phyloP scores from a whole-genome alignment of 2,888 invertebrate genomes.

The Arctia plantaginis region DNA sequence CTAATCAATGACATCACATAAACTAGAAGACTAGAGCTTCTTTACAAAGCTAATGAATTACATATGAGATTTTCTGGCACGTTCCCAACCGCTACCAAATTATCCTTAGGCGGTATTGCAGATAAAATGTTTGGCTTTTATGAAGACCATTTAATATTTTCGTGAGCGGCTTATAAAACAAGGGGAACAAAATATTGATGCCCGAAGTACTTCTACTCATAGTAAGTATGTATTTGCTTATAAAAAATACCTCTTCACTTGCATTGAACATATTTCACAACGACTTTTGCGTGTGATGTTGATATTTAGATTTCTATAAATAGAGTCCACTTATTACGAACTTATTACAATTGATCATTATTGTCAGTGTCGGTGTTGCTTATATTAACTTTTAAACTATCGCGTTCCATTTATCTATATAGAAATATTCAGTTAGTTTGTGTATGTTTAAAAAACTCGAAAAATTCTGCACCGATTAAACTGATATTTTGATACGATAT shows the following conservation, averaged over 20 bases:
- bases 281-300: not conserved
- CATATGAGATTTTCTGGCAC: slow-evolving; percentile 4
- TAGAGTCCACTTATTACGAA: no score
- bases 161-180: not conserved
- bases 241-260: not conserved
- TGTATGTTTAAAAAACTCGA: no score
- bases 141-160: not conserved
- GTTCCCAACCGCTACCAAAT: not conserved
- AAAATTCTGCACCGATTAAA: no score
- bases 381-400: no score
- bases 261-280: not conserved
- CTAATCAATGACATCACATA: not conserved
- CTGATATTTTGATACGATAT: no score
- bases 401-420: no score
- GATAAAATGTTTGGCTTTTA: not conserved
- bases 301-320: no score
- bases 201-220: not conserved
- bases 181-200: not conserved
- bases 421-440: no score
- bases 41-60: slow-evolving; percentile 1
- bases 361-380: no score
- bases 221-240: not conserved
- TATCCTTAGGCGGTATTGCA: not conserved
- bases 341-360: no score
- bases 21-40: not conserved